Evolutionary conservation across 2,797 vertebrate species (phyloP).

Genomic region (Coreius guichenoti): DNA sequence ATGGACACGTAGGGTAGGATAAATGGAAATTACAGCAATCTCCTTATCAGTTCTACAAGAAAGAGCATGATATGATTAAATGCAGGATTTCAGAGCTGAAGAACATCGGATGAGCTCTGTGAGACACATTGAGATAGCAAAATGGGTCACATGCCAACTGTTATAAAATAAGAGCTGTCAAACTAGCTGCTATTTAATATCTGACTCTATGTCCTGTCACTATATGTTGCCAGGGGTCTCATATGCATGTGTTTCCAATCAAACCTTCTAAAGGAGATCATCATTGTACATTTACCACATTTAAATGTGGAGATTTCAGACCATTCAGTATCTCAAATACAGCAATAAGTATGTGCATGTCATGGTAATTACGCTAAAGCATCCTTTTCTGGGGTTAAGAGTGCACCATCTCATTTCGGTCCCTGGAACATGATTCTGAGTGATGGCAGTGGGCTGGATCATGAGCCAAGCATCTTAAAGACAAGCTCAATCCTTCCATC

Average conservation of each 20-base stretch:
- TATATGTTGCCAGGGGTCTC: not conserved
- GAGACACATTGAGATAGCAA: not conserved
- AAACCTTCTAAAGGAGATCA: not conserved
- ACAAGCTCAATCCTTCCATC: conserved; percentile 67
- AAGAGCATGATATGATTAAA: conserved; percentile 10
- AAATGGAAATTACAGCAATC: not conserved
- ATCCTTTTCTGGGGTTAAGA: conserved; percentile 69
- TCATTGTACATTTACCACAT: not conserved
- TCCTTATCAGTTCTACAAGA: conserved; percentile 23
- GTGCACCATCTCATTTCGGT: conserved; percentile 72
- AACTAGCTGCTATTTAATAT: not conserved
- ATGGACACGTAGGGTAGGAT: not conserved
- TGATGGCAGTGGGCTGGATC: conserved; percentile 67
- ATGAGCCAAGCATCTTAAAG: conserved; percentile 65
- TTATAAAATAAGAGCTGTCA: conserved; percentile 4
- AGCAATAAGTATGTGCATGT: conserved; percentile 52
- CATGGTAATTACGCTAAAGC: conserved; percentile 66
- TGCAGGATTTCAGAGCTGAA: not conserved
- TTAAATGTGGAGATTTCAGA: conserved; percentile 15
- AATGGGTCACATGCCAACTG: not conserved
- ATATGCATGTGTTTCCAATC: conserved; percentile 21
- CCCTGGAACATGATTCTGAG: conserved; percentile 70
- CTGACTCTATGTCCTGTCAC: not conserved
- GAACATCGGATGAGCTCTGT: conserved; percentile 1
- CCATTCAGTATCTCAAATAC: conserved; percentile 44